Evolutionary conservation across 2,113 vertebrate species (phyloP).

Genomic region (Pomatostomus ruficeps): DNA sequence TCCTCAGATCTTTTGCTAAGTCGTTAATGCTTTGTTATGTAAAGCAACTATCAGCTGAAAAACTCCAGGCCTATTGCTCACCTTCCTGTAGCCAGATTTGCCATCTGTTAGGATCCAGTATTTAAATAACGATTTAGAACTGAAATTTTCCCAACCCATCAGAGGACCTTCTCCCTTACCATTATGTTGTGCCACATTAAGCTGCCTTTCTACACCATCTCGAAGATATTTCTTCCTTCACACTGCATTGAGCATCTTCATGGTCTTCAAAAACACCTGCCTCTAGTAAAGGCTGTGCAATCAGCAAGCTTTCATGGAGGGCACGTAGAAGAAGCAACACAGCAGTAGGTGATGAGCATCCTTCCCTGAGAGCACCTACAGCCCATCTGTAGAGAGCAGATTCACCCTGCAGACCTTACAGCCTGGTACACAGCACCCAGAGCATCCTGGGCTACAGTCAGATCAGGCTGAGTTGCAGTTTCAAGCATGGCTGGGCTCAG

Average conservation of each 20-base stretch:
- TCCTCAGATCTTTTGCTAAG: conserved; percentile 4
- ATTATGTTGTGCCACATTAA: background rate
- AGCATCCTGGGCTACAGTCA: background rate
- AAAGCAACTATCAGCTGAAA: conserved; percentile 39
- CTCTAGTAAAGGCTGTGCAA: background rate
- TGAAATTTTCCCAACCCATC: background rate
- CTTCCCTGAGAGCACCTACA: background rate
- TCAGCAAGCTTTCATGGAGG: background rate
- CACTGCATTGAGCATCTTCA: background rate
- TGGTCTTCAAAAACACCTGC: background rate
- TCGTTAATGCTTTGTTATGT: conserved; percentile 50
- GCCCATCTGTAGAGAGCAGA: background rate
- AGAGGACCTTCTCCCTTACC: background rate
- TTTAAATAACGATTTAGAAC: background rate
- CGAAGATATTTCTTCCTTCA: background rate
- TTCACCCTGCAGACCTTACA: background rate
- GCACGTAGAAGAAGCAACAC: accelerated
- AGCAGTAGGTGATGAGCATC: background rate
- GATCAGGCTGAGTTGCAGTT: background rate
- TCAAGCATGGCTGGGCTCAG: background rate
- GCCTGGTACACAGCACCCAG: background rate
- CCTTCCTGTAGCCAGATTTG: background rate
- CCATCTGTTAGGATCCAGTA: background rate
- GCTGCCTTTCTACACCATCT: background rate
- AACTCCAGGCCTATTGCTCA: conserved; percentile 18